Conservation (phyloP, 1,140 invertebrate species). For the Aricia agestis region DNA sequence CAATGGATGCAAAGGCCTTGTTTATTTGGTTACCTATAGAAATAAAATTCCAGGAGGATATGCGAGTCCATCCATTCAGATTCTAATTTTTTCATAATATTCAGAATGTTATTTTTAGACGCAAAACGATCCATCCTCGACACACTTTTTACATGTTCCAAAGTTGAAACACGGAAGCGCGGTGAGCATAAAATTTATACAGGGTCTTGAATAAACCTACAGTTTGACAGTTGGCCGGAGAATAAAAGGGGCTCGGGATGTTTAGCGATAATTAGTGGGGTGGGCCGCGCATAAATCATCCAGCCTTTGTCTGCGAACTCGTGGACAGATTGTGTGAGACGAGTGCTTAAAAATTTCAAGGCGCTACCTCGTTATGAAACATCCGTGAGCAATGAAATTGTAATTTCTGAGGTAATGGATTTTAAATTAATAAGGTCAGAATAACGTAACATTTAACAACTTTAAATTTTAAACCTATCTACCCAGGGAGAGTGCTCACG, state of each 20-base stretch:
- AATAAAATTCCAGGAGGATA: no score
- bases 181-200: conserved; percentile 13
- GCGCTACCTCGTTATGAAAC: not conserved
- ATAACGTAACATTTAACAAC: not conserved
- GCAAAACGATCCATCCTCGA: not conserved
- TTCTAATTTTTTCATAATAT: not conserved
- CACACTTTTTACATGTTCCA: not conserved
- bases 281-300: conserved; percentile 23
- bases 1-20: no score
- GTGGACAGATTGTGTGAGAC: conserved; percentile 20
- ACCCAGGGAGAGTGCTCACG: no score
- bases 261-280: conserved; percentile 26
- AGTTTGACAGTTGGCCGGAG: conserved; percentile 22
- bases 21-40: no score
- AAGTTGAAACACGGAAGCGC: not conserved
- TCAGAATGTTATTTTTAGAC: not conserved
- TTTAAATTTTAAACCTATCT: no score
- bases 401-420: not conserved
- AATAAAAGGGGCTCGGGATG: conserved; percentile 21
- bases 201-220: conserved; percentile 8
- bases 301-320: conserved; percentile 14
- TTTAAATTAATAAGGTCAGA: conserved; percentile 10
- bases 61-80: no score
- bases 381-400: not conserved
- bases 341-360: conserved; percentile 15